Base-by-base conservation (phyloP, 2,113 vertebrate genomes). In the Oryzias woworae region DNA sequence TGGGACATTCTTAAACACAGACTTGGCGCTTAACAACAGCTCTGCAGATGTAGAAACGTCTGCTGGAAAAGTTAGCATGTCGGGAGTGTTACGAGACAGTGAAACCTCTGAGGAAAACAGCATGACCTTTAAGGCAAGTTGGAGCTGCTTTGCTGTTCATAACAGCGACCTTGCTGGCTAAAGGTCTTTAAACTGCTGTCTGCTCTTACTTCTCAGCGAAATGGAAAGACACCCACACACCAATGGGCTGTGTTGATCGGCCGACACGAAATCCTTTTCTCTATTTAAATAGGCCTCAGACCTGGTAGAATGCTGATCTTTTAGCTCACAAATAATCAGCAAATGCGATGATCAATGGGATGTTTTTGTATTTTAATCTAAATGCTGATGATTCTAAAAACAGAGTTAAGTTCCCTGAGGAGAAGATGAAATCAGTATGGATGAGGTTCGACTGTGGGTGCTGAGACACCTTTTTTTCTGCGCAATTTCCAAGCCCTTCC, bases 361-460 rank as follows among this genome's bases (percentile, higher is more conserved):
- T 52, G 55, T 69, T 66, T 81, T 85, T 81, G 77, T 63, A 58
- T 73, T 80, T 73, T 73, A 82, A 84, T 90, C 65, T 86, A 85
- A 85, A 88, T 88, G 84, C 81, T 82, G 75, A 85, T 83, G 62
- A 52, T 52, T 58, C 26, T 58, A 43, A 75, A 66, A 47, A 72
- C 50, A 53, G 28, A 65, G 24, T 58, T 57, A 13, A 53, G 53
- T 26, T 72, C 73, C 78, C 74, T 2, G 26, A 69, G 62, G 62
- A 64, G 43, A 4, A 57, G 49, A 14, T 48, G 72, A 77, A 83
- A 74, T 8, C 12, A 71, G 71, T 36, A 85, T 77, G 61, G 73
- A 89, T 85, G 66, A 68, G 72, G 69, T 71, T 58, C 51, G 50
- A n/a, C 62, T 53, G 43, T 47, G 23, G 72, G 53, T 17, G 10